phyloP scores from a whole-genome alignment of 2,113 vertebrate species.

The Pseudopodoces humilis region DNA sequence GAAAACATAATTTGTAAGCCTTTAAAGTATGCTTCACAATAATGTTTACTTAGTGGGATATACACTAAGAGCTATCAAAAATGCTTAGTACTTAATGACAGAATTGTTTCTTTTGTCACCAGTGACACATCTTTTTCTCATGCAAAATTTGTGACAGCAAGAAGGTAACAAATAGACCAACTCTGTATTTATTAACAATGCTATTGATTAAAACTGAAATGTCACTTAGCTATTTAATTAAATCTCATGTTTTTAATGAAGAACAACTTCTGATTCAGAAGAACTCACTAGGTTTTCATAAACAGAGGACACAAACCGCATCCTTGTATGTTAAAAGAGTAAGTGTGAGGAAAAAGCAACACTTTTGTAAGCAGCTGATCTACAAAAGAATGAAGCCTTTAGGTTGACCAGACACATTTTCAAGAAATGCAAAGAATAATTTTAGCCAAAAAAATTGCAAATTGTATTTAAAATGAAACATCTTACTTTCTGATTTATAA shows the following conservation, averaged over 20 bases:
- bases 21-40: background rate
- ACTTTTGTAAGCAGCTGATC: background rate
- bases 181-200: background rate
- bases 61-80: background rate
- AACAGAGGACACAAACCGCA: background rate
- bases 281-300: background rate
- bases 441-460: background rate
- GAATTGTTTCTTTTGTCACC: background rate
- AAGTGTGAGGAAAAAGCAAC: background rate
- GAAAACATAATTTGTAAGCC: background rate
- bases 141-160: background rate
- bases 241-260: background rate
- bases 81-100: background rate
- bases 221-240: background rate
- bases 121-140: background rate
- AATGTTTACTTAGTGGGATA: background rate
- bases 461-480: background rate
- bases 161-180: background rate
- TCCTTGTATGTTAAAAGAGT: background rate
- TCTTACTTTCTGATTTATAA: background rate
- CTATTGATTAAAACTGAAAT: background rate
- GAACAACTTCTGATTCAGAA: background rate
- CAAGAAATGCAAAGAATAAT: background rate
- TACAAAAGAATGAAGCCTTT: background rate
- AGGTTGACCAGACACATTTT: background rate